Evolutionary conservation across 2,888 invertebrate species (phyloP).

Genomic region (Metallyticus violacea): DNA sequence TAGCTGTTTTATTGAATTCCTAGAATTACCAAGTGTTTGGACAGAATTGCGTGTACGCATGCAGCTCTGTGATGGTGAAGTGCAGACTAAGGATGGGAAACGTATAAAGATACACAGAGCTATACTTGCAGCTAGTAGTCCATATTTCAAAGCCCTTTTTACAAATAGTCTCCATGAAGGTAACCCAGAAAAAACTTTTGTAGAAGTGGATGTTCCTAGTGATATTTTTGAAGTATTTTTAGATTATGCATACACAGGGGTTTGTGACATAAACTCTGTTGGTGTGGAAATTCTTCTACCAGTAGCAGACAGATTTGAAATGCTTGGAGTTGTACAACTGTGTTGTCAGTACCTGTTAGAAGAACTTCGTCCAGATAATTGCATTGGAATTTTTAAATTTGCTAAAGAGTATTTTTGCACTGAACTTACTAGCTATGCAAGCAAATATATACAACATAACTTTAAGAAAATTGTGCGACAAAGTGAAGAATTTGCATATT

Average conservation of each 20-base stretch:
- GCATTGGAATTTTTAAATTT: constrained; percentile 68
- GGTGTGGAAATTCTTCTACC: constrained; percentile 69
- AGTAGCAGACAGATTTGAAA: constrained; percentile 70
- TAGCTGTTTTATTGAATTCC: constrained; percentile 46
- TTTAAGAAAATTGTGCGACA: constrained; percentile 57
- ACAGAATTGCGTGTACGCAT: constrained; percentile 54
- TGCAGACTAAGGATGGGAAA: constrained; percentile 60
- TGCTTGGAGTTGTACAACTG: constrained; percentile 66
- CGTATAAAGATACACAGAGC: constrained; percentile 65
- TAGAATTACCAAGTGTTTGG: constrained; percentile 66
- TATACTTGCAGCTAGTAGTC: constrained; percentile 68
- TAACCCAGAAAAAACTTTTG: constrained; percentile 58
- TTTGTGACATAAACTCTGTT: constrained; percentile 59
- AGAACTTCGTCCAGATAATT: constrained; percentile 63
- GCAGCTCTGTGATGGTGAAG: constrained; percentile 62
- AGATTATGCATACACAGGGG: constrained; percentile 72
- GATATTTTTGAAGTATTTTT: constrained; percentile 62
- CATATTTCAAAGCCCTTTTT: constrained; percentile 71
- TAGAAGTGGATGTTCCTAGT: constrained; percentile 53
- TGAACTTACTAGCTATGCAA: constrained; percentile 61
- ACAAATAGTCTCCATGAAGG: constrained; percentile 59
- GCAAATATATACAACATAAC: constrained; percentile 55
- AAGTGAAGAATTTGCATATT: constrained; percentile 57
- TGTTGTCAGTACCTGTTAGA: constrained; percentile 66
- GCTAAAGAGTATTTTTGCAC: constrained; percentile 68